phyloP scores from a whole-genome alignment of 2,797 vertebrate species.

The Orientallactaga sibirica region DNA sequence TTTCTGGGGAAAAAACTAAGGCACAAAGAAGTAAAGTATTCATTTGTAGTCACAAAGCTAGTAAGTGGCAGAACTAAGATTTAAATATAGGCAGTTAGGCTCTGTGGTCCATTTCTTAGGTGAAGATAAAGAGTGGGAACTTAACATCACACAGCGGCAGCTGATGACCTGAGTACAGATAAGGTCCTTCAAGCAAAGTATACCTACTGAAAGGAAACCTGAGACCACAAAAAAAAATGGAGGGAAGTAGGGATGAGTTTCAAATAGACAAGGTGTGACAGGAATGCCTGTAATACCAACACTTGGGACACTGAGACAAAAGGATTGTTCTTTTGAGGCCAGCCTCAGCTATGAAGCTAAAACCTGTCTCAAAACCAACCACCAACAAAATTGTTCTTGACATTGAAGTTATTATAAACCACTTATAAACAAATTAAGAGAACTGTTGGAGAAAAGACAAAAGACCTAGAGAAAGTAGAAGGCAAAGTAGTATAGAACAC shows the following conservation, averaged over 20 bases:
- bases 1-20: conserved; percentile 19
- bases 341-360: background rate
- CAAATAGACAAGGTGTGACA: background rate
- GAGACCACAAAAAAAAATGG: background rate
- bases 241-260: conserved; percentile 26
- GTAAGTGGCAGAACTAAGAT: background rate
- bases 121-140: background rate
- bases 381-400: background rate
- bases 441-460: conserved; percentile 2
- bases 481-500: background rate
- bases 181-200: background rate
- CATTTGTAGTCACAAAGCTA: background rate
- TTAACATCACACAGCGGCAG: background rate
- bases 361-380: conserved; percentile 2
- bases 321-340: background rate
- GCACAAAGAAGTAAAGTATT: background rate
- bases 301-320: background rate
- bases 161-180: background rate
- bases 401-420: background rate
- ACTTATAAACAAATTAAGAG: conserved; percentile 38
- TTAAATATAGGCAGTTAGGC: background rate
- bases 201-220: background rate
- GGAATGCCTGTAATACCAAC: background rate
- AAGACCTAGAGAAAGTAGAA: background rate
- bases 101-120: background rate